Evolutionary conservation across 2,888 invertebrate genomes (phyloP).

Genomic region (Heliconius erato): DNA sequence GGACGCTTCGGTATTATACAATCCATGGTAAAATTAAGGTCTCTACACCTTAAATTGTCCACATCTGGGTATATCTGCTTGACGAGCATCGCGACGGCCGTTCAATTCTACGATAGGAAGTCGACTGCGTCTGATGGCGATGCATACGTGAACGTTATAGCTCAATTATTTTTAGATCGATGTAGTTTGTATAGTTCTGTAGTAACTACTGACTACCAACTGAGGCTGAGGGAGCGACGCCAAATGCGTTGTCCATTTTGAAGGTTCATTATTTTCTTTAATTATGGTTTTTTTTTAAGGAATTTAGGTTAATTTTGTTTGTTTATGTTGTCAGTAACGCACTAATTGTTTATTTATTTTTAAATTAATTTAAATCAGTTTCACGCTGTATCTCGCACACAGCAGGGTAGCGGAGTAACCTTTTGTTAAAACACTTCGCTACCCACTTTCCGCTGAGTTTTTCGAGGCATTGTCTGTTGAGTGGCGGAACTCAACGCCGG

Average conservation of each 20-base stretch:
- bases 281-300: not conserved
- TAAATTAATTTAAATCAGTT: too few species aligned
- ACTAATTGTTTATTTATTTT: not conserved
- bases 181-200: slow-evolving; percentile 49
- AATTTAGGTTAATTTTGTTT: not conserved
- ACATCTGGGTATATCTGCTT: slow-evolving; percentile 71
- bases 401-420: too few species aligned
- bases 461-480: too few species aligned
- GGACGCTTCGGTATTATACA: slow-evolving; percentile 74
- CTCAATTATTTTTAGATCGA: slow-evolving; percentile 66
- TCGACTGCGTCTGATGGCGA: slow-evolving; percentile 55
- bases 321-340: not conserved
- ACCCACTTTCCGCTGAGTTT: too few species aligned
- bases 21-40: slow-evolving; percentile 73
- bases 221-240: slow-evolving; percentile 55
- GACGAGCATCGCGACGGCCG: slow-evolving; percentile 69
- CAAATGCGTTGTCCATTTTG: slow-evolving; percentile 56
- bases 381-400: too few species aligned
- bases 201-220: slow-evolving; percentile 55
- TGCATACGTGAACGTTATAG: slow-evolving; percentile 50
- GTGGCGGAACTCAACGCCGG: too few species aligned
- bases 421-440: too few species aligned
- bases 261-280: slow-evolving; percentile 33
- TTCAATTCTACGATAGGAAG: slow-evolving; percentile 59
- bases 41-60: slow-evolving; percentile 75